Evolutionary conservation across 1,140 invertebrate species (phyloP), one percentile per base, ranked within the genome.

Genomic region (Neodiprion fabricii): DNA sequence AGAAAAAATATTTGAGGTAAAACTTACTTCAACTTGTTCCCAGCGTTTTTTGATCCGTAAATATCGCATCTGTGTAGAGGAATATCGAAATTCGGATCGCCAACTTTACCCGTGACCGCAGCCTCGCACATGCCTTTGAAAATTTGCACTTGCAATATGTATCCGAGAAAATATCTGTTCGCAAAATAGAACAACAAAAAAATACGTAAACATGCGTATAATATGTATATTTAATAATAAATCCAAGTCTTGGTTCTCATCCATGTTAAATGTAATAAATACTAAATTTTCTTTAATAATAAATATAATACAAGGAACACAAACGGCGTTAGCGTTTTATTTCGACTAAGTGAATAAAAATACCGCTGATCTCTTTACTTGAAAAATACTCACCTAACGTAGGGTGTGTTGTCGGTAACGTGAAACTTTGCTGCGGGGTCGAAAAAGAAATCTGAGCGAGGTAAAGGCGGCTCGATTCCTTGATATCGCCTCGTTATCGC

Each of bases 351-450:
- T 61, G 50, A 72, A 40, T 74, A 72, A 73, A 77, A 67, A 71
- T 73, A 53, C 74, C 61, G 53, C 71, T 72, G 28, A 40, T 40
- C 28, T 40, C 28, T 40, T 3, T 5, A 40, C 28, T 40, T 40
- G 28, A 40, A 40, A 40, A 40, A 40, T 40, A 40, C 65, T 82
- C 86, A 93, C 93, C 93, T 90, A 49, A 92, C 90, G 82, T 93
- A 94, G 0, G 93, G 92, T 12, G 91, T 91, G 85, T 93, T 93
- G 80, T 92, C 91, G 7, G 92, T 88, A 2, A 95, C 87, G 80
- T 95, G 94, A 84, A 91, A 95, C 83, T 94, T 94, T 5, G 92
- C 90, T 9, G 90, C 93, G 3, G 91, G 88, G 87, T 95, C 94
- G 83, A 95, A 94, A 84, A 91, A 90, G 3, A 89, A 79, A 70